Evolutionary conservation across 1,140 invertebrate genomes (phyloP).

Genomic region (Drosophila ogumai): DNA sequence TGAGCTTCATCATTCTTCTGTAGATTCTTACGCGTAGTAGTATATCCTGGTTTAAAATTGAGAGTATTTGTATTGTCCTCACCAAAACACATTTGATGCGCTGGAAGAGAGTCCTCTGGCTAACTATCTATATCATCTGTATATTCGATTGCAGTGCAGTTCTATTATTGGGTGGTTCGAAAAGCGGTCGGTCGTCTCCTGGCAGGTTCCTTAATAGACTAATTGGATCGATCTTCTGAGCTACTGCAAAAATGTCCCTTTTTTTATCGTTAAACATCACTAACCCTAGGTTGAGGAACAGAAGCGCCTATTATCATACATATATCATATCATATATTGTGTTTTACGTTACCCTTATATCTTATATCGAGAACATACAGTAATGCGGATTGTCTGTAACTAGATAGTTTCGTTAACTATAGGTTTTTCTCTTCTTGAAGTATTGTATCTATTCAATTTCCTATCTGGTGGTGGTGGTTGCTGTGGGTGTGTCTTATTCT

Average conservation of each 20-base stretch:
- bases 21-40: slow-evolving; percentile 2
- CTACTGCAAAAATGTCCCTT: slow-evolving; percentile 33
- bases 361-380: slow-evolving; percentile 41
- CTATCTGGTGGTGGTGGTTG: slow-evolving; percentile 60
- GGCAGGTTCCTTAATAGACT: slow-evolving; percentile 46
- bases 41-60: slow-evolving; percentile 7
- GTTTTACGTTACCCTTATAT: slow-evolving; percentile 28
- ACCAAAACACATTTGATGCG: slow-evolving; percentile 52
- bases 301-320: slow-evolving; percentile 60
- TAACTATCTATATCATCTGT: slow-evolving; percentile 19
- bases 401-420: slow-evolving; percentile 76
- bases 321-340: slow-evolving; percentile 25
- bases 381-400: slow-evolving; percentile 74
- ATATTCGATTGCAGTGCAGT: slow-evolving; percentile 35
- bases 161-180: slow-evolving; percentile 31
- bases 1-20: background rate
- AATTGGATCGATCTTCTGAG: slow-evolving; percentile 18
- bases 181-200: slow-evolving; percentile 27
- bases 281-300: slow-evolving; percentile 76
- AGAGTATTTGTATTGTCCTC: slow-evolving; percentile 47
- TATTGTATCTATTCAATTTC: slow-evolving; percentile 49
- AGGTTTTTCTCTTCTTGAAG: slow-evolving; percentile 32
- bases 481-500: slow-evolving; percentile 58
- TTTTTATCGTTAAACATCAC: slow-evolving; percentile 48
- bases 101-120: slow-evolving; percentile 46